These are phyloP conservation scores for Chironomus striatipennis DNA, from an alignment of 1,140 invertebrate genomes.

Conservation along the genomic window DNA sequence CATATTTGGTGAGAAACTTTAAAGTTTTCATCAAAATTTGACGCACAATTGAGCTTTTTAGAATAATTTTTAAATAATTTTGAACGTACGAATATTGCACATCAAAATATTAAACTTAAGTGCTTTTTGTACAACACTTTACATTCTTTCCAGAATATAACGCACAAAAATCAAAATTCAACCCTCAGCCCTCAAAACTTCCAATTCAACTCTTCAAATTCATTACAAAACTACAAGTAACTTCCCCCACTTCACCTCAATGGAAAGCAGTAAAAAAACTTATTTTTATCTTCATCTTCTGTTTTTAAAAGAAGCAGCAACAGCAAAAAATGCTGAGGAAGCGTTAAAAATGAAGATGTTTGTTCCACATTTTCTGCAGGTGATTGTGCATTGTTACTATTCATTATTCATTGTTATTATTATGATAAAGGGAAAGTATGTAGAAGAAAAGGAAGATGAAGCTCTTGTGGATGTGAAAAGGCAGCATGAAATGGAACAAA, in stretches of 20 bases:
- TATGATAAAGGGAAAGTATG: background rate
- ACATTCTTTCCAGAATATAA: too few relatives aligned
- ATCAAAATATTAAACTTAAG: too few relatives aligned
- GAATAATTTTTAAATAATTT: too few relatives aligned
- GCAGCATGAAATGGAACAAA: background rate
- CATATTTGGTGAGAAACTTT: too few relatives aligned
- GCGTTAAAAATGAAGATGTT: background rate
- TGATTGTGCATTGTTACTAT: constrained; percentile 11
- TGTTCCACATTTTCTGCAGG: background rate
- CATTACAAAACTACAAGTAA: background rate
- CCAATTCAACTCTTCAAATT: too few relatives aligned
- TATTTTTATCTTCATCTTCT: background rate
- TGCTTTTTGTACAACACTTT: too few relatives aligned
- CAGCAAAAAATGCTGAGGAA: background rate
- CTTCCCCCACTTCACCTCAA: background rate
- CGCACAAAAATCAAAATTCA: too few relatives aligned
- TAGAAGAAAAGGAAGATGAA: background rate
- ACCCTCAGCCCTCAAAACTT: too few relatives aligned
- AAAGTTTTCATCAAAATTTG: too few relatives aligned
- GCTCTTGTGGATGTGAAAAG: background rate
- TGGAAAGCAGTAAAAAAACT: background rate
- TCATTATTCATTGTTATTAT: constrained; percentile 2
- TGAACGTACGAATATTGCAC: too few relatives aligned
- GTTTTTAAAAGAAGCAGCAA: background rate
- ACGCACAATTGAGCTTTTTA: too few relatives aligned